phyloP scores from a whole-genome alignment of 2,888 invertebrate genomes.

The Scaptomyza caliginosa region DNA sequence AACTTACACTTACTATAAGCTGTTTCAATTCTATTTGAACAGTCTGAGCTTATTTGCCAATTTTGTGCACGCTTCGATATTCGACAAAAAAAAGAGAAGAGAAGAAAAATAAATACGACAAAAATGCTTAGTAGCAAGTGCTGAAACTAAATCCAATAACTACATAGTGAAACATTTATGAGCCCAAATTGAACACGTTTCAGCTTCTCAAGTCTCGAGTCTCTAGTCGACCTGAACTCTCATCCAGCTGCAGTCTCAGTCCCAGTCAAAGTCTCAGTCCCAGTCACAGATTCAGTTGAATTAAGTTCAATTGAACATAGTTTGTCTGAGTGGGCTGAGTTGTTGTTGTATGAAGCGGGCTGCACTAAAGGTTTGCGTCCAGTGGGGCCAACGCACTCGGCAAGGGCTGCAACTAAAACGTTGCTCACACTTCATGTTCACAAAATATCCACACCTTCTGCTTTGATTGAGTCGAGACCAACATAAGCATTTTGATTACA shows the following conservation, averaged over 20 bases:
- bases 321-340: constrained; percentile 1
- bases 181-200: constrained; percentile 78
- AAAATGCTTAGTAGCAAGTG: constrained; percentile 72
- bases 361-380: constrained; percentile 39
- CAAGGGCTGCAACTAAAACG: constrained; percentile 3
- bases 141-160: constrained; percentile 75
- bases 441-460: constrained; percentile 68
- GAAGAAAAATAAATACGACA: constrained; percentile 43
- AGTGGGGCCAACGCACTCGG: constrained; percentile 69
- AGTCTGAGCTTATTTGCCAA: constrained; percentile 61
- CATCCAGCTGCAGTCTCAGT: constrained; percentile 33
- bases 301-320: constrained; percentile 36
- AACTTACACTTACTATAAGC: constrained; percentile 4
- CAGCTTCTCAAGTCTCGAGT: constrained; percentile 24
- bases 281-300: constrained; percentile 51
- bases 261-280: no score
- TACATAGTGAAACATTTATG: constrained; percentile 78
- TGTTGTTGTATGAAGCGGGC: constrained; percentile 5
- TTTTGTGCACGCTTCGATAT: constrained; percentile 63
- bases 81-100: constrained; percentile 17
- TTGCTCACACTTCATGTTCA: constrained; percentile 41
- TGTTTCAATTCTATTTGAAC: background rate
- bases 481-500: constrained; percentile 67
- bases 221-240: constrained; percentile 22
- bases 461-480: constrained; percentile 27